Conservation (phyloP, 2,797 vertebrate genomes). For the Gymnothorax reevesii region DNA sequence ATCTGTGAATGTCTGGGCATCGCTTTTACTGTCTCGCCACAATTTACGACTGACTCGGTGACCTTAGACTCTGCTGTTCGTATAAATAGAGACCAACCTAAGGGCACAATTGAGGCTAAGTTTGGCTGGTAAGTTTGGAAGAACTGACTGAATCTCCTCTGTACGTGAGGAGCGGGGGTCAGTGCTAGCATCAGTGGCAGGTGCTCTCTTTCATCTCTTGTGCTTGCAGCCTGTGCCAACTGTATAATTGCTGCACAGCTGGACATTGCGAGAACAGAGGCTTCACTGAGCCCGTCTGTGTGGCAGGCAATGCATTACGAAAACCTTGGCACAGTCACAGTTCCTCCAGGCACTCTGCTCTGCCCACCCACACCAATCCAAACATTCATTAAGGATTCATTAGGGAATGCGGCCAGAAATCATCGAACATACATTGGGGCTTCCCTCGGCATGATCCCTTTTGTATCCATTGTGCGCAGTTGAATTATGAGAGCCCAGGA, state of each 20-base stretch:
- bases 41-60: not conserved
- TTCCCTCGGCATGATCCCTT: not conserved
- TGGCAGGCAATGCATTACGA: not conserved
- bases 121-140: not conserved
- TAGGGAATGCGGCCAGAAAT: not conserved
- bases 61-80: not conserved
- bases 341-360: not conserved
- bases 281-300: not conserved
- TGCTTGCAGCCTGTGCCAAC: not conserved
- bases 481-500: not conserved
- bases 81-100: not conserved
- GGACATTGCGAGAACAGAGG: not conserved
- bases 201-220: conserved; percentile 10
- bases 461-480: not conserved
- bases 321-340: not conserved
- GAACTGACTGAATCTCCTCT: not conserved
- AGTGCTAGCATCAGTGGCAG: not conserved
- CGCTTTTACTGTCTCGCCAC: not conserved
- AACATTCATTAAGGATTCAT: conserved; percentile 3
- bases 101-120: not conserved
- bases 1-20: conserved; percentile 1
- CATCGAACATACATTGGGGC: not conserved
- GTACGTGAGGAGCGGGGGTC: not conserved
- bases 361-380: not conserved
- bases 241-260: not conserved